Evolutionary conservation across 2,888 invertebrate species (phyloP).

Genomic region (Caenorhabditis japonica): DNA sequence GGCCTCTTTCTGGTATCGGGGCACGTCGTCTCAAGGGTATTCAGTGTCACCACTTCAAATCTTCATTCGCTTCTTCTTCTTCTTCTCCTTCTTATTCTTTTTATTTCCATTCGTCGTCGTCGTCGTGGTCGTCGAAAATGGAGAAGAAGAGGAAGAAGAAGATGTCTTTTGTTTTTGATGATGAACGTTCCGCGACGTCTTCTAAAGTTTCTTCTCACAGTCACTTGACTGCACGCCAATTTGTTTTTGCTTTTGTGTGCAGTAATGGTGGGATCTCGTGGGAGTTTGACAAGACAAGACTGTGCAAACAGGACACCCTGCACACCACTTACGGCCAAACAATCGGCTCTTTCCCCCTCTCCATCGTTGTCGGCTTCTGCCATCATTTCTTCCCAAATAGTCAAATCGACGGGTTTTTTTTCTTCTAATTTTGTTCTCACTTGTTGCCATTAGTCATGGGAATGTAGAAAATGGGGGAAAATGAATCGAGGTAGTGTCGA

Average conservation of each 20-base stretch:
- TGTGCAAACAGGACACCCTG: slow-evolving; percentile 41
- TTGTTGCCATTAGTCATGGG: too few relatives aligned
- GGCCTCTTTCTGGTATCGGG: slow-evolving; percentile 9
- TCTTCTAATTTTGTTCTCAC: slow-evolving; percentile 11
- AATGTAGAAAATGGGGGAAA: too few relatives aligned
- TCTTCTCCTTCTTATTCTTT: slow-evolving; percentile 26
- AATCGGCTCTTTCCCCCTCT: slow-evolving; percentile 36
- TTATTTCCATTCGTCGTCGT: slow-evolving; percentile 11
- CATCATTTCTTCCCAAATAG: slow-evolving; percentile 21
- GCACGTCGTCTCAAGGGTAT: slow-evolving; percentile 47
- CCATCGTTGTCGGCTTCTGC: slow-evolving; percentile 44
- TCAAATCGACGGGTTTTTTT: slow-evolving; percentile 31
- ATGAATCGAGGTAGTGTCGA: too few relatives aligned
- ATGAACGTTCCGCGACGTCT: slow-evolving; percentile 35
- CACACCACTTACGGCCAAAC: slow-evolving; percentile 45
- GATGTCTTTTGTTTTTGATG: slow-evolving; percentile 32
- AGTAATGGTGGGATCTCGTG: slow-evolving; percentile 30
- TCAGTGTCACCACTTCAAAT: slow-evolving; percentile 52
- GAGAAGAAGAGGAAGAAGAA: too few relatives aligned
- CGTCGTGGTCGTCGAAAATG: neutral
- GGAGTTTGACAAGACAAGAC: slow-evolving; percentile 48
- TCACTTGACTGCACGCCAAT: slow-evolving; percentile 5
- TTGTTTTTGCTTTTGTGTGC: slow-evolving; percentile 36
- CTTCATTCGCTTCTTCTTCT: slow-evolving; percentile 35
- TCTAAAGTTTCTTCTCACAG: neutral